Percentiles rank a stretch among this genome's conserved stretches.
Evolutionary conservation across 2,888 invertebrate species (phyloP).

Genomic region (Tachina lurida): DNA sequence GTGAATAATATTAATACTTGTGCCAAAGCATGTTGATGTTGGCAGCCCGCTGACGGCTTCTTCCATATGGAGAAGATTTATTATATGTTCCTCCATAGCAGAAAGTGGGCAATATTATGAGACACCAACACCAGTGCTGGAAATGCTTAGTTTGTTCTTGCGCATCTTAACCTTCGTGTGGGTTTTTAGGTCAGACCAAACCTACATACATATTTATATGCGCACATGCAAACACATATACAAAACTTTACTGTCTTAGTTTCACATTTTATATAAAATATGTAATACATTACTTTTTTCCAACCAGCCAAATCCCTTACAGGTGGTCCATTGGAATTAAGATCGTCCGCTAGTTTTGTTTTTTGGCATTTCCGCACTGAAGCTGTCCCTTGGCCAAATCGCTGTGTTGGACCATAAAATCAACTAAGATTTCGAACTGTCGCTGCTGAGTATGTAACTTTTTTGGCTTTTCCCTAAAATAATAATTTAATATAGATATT

Average conservation of each 20-base stretch:
- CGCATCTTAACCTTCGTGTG: slow-evolving; percentile 1
- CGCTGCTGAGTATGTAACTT: background rate
- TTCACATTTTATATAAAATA: no score
- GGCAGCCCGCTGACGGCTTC: no score
- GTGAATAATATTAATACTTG: no score
- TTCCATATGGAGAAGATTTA: no score
- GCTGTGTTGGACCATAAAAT: slow-evolving; percentile 3
- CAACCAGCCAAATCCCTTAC: no score
- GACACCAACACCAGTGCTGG: background rate
- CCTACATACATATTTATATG: background rate
- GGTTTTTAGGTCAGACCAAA: background rate
- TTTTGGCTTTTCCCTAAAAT: background rate
- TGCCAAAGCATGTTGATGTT: no score
- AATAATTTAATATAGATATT: background rate
- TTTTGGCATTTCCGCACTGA: slow-evolving; percentile 3
- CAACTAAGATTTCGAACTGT: slow-evolving; percentile 3
- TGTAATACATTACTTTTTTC: no score
- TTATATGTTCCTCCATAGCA: background rate
- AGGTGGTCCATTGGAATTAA: background rate
- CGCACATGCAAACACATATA: background rate
- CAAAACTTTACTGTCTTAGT: background rate
- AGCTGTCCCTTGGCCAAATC: background rate
- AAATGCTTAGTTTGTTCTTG: slow-evolving; percentile 2
- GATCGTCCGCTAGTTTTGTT: slow-evolving; percentile 5
- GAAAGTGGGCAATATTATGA: background rate